Evolutionary conservation across 2,888 invertebrate genomes (phyloP), one percentile per base, ranked within the genome.

Genomic region (Xylota sylvarum): DNA sequence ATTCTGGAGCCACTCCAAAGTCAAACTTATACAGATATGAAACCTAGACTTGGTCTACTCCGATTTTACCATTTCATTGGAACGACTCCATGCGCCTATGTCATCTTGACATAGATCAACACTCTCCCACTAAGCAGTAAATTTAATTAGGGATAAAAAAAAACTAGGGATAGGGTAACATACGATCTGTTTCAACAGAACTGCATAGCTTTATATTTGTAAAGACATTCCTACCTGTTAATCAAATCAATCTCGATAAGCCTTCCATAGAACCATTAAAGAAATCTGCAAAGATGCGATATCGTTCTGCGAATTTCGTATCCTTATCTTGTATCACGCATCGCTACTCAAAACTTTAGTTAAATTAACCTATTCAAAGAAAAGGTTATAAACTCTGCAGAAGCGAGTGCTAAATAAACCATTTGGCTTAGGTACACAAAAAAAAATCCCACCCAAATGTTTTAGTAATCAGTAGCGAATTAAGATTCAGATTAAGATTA

Each of bases 401-500:
- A 43, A 4, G 14, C 5, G 0, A 46, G 46, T 46, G 46, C 17
- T 17, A 46, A 17, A 14, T 46, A 7, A 2, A 19, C 17, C 46
- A 17, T 19, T 46, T 17, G 46, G 46, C n/a, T 19, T 46, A 0
- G 9, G 10, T 6, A 5, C 32, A 46, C 23, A 23, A 1, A 23
- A 23, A 23, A 46, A 7, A 17, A 19, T 17, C 6, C 4, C 46
- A 46, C 46, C 5, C 6, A 19, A 14, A 9, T 46, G 7, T 19
- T 46, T 46, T 7, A 7, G 2, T 17, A 46, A 46, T 19, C 46
- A 9, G 17, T 17, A 17, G 14, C n/a, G 14, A 43, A 43, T 43
- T 43, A 43, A 43, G 43, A 43, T 43, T 43, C 14, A n/a, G 14
- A 43, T 43, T n/a, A 43, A 46, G 46, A 46, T 19, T 7, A 46